phyloP scores from a whole-genome alignment of 2,888 invertebrate genomes.

The Scaptomyza polygonia region DNA sequence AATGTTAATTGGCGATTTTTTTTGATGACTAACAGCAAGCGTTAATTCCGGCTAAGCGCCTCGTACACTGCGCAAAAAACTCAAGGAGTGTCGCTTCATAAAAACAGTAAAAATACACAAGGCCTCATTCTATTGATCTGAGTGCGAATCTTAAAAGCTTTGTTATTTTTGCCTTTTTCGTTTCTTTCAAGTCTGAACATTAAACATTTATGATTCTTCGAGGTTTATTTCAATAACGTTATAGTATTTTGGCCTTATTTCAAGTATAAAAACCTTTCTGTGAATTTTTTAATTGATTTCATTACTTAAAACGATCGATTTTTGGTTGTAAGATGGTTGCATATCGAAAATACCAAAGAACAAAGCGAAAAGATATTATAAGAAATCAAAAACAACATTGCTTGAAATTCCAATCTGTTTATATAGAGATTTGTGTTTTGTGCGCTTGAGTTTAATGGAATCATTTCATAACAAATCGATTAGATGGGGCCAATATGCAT shows the following conservation, averaged over 20 bases:
- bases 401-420: not conserved
- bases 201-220: not conserved
- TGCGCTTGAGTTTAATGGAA: conserved; percentile 1
- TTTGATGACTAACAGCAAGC: not conserved
- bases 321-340: not conserved
- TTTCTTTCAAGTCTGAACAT: not conserved
- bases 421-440: not conserved
- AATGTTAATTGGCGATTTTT: conserved; percentile 1
- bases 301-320: not conserved
- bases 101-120: not conserved
- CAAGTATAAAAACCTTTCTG: not conserved
- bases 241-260: not conserved
- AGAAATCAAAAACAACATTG: not conserved
- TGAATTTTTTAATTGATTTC: not conserved
- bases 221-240: not conserved
- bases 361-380: not conserved
- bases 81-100: not conserved
- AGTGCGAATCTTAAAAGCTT: not conserved
- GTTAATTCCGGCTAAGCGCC: conserved; percentile 3
- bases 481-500: not conserved
- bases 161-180: not conserved
- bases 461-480: conserved; percentile 24
- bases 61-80: not conserved
- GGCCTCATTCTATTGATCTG: not conserved
- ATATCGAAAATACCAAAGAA: conserved; percentile 2